phyloP scores from a whole-genome alignment of 30 jellyfish, hydroid and myxozoan genomes.

The Chironex yamaguchii region DNA sequence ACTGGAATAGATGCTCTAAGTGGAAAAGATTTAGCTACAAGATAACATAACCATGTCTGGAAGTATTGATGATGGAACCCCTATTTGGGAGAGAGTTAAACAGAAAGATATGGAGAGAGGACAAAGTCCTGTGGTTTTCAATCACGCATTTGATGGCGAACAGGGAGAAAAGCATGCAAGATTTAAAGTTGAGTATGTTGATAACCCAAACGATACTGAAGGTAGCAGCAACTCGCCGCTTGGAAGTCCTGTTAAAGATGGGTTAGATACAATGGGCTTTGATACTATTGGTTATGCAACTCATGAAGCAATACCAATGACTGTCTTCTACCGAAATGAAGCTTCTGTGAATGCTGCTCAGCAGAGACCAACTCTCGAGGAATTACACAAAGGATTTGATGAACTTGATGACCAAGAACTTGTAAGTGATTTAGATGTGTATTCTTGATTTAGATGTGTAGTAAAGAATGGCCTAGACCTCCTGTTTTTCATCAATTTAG shows the following conservation, averaged over 20 bases:
- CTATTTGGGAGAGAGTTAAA: neutral
- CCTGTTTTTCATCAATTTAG: too few relatives aligned
- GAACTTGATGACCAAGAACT: conserved; percentile 61
- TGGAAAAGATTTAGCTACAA: too few relatives aligned
- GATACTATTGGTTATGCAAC: conserved; percentile 90
- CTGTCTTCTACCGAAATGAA: conserved; percentile 93
- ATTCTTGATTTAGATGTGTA: too few relatives aligned
- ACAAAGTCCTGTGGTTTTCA: neutral
- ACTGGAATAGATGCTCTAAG: too few relatives aligned
- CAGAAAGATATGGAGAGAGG: too few relatives aligned
- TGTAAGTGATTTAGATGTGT: conserved; percentile 38
- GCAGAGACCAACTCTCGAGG: conserved; percentile 93
- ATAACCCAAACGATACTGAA: neutral
- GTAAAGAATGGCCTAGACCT: too few relatives aligned
- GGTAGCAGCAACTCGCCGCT: neutral
- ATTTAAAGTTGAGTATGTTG: neutral
- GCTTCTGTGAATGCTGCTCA: conserved; percentile 80
- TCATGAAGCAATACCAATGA: conserved; percentile 97
- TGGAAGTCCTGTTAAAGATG: neutral
- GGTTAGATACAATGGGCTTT: conserved; percentile 44
- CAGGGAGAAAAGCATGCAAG: neutral
- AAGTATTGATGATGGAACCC: neutral
- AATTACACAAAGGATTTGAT: conserved; percentile 87
- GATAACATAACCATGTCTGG: too few relatives aligned
- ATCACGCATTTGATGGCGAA: neutral